phyloP scores from a whole-genome alignment of 2,113 vertebrate species.

The Campylorhamphus procurvoides region DNA sequence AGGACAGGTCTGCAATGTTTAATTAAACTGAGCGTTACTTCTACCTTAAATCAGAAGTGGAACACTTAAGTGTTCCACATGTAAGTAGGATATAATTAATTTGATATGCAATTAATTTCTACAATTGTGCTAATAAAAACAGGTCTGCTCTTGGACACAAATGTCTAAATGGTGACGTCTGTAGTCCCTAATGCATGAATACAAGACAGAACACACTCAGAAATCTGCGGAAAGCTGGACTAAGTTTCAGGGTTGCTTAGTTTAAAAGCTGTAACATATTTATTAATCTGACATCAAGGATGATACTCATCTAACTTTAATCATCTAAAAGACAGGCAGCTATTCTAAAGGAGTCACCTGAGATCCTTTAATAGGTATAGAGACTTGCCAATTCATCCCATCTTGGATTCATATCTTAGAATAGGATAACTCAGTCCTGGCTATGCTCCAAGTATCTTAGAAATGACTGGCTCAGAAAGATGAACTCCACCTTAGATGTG shows the following conservation, averaged over 20 bases:
- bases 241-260: not conserved
- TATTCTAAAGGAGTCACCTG: not conserved
- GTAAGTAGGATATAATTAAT: not conserved
- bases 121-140: not conserved
- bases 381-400: not conserved
- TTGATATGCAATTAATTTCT: constrained; percentile 3
- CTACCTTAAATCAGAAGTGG: not conserved
- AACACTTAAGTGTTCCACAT: not conserved
- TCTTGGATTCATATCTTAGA: not conserved
- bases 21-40: constrained; percentile 5
- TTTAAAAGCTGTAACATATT: not conserved
- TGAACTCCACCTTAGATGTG: not conserved
- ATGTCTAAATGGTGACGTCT: not conserved
- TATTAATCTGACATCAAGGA: not conserved
- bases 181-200: not conserved
- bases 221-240: not conserved
- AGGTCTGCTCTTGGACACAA: not conserved
- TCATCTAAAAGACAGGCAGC: not conserved
- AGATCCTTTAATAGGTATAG: not conserved
- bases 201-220: not conserved
- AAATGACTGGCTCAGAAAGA: not conserved
- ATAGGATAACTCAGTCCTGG: not conserved
- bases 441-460: not conserved
- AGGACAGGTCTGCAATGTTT: not conserved
- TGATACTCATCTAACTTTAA: not conserved